Evolutionary conservation across 2,888 invertebrate genomes (phyloP), one percentile per base, ranked within the genome.

Genomic region (Andrena chrysosceles): DNA sequence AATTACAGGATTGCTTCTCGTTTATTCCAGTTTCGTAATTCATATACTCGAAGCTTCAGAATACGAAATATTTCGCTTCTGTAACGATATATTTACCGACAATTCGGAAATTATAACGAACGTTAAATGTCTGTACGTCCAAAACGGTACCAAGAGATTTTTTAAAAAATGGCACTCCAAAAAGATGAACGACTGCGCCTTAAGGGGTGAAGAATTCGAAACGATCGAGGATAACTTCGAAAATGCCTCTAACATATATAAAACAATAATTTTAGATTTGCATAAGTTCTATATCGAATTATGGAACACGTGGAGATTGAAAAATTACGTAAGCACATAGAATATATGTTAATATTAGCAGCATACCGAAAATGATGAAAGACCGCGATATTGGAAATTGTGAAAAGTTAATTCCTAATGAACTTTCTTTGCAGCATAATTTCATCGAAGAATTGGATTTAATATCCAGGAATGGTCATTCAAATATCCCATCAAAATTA

Each of bases 1-100:
- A 8, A 59, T 81, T 35, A 81, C 69, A n/a, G 73, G 73, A 66
- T 62, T 81, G 49, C 64, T 81, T 20, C 26, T 81, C 8, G 13
- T 81, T 42, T 69, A 64, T 48, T 60, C 66, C 26, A 31, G 70
- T 60, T 80, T 66, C 26, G 3, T 81, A 8, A 81, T 81, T 66
- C 69, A 81, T 66, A 33, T 81, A 48, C 23, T 81, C 10, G 81
- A 81, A 69, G 66, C 29, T 8, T 26, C 29, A 6, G 81, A 81
- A 42, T 52, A 69, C 0, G 52, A 69, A 6, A 8, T 70, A 26
- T 81, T 69, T 29, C 64, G 20, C 26, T 42, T 70, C 8, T 81
- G 81, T 35, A 49, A 59, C n/a, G 35, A 81, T 48, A 23, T 81
- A 33, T 70, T 69, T 59, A 33, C 26, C 0, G 35, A 5, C 29